These are phyloP conservation scores for Arge pagana DNA, from an alignment of 2,888 invertebrate species.

Conservation along the genomic window DNA sequence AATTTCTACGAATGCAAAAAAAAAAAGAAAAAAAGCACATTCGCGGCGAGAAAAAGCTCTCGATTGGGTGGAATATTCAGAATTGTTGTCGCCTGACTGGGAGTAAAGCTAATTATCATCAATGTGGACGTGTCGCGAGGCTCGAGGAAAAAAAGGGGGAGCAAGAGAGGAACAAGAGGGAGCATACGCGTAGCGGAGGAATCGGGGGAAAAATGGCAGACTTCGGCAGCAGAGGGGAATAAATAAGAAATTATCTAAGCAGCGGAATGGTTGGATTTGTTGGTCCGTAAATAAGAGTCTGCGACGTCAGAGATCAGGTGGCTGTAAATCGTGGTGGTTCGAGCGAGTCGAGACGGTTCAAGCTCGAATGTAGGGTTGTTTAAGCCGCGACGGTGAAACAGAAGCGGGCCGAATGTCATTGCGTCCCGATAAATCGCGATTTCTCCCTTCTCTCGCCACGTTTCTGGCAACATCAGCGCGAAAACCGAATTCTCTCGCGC, in stretches of 20 bases:
- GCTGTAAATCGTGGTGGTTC: constrained; percentile 18
- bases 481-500: too few relatives aligned
- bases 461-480: too few relatives aligned
- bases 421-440: constrained; percentile 19
- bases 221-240: constrained; percentile 3
- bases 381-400: constrained; percentile 13
- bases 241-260: constrained; percentile 22
- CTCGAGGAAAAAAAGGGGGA: neutral
- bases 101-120: too few relatives aligned
- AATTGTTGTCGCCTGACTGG: too few relatives aligned
- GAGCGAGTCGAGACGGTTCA: constrained; percentile 11
- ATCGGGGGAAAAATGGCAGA: constrained; percentile 7
- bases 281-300: constrained; percentile 21
- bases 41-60: too few relatives aligned
- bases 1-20: neutral
- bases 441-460: constrained; percentile 4
- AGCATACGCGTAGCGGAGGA: too few relatives aligned
- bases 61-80: too few relatives aligned
- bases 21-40: neutral
- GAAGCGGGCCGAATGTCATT: constrained; percentile 8
- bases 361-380: too few relatives aligned
- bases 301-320: constrained; percentile 18
- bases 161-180: neutral
- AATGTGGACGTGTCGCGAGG: too few relatives aligned
- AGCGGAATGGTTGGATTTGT: constrained; percentile 21